phyloP scores from a whole-genome alignment of 1,140 invertebrate genomes.

The Sycobia sp. region DNA sequence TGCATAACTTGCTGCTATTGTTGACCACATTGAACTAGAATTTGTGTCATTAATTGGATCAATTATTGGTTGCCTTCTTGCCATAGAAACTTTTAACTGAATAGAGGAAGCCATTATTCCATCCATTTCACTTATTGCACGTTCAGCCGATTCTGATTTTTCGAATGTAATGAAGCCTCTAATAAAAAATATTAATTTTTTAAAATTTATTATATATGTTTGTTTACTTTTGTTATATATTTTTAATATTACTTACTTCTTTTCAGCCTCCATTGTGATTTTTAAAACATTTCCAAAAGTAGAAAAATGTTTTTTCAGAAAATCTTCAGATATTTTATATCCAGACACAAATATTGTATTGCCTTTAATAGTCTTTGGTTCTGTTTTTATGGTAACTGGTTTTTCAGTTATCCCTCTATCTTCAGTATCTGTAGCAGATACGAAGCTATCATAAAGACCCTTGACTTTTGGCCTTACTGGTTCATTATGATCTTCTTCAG shows the following conservation, averaged over 20 bases:
- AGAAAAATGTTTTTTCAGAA: slow-evolving; percentile 79
- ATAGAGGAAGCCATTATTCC: slow-evolving; percentile 80
- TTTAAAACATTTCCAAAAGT: slow-evolving; percentile 83
- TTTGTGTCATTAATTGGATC: slow-evolving; percentile 78
- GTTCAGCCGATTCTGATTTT: slow-evolving; percentile 82
- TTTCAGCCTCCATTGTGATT: slow-evolving; percentile 88
- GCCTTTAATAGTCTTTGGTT: slow-evolving; percentile 72
- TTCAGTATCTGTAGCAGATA: slow-evolving; percentile 74
- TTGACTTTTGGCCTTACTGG: slow-evolving; percentile 63
- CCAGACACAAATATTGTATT: slow-evolving; percentile 88
- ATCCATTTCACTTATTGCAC: slow-evolving; percentile 87
- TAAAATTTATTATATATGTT: too few species aligned
- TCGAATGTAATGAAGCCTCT: slow-evolving; percentile 94
- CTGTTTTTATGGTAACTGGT: slow-evolving; percentile 60
- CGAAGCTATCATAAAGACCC: slow-evolving; percentile 89
- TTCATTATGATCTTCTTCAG: slow-evolving; percentile 67
- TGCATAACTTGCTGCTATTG: slow-evolving; percentile 79
- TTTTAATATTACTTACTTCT: slow-evolving; percentile 67
- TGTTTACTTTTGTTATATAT: background rate
- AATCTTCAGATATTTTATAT: slow-evolving; percentile 81
- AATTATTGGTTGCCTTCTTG: slow-evolving; percentile 80
- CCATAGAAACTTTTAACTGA: slow-evolving; percentile 80
- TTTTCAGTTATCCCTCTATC: slow-evolving; percentile 64
- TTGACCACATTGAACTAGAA: slow-evolving; percentile 79
- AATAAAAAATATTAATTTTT: slow-evolving; percentile 56